A percentile compares a stretch with the other conserved stretches of the same genome.
These are phyloP conservation scores for Drosophila nebulosa DNA, from an alignment of 1,140 invertebrate genomes.

Conservation along the genomic window DNA sequence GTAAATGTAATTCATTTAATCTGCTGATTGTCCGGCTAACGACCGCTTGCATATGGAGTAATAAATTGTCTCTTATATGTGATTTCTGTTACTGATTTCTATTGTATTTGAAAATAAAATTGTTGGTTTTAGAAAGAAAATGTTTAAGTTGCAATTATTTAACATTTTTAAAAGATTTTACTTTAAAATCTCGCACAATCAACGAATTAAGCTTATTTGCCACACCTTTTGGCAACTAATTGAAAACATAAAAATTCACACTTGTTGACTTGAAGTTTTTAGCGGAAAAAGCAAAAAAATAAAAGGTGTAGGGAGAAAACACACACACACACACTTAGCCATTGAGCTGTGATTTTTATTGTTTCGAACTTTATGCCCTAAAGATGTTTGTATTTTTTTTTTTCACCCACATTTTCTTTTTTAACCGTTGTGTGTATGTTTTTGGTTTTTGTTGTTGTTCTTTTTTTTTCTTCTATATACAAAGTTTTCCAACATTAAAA, in stretches of 20 bases:
- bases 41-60: too few relatives aligned
- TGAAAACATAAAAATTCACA: conserved; percentile 63
- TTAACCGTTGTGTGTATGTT: neutral
- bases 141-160: too few relatives aligned
- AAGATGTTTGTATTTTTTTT: conserved; percentile 50
- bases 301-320: conserved; percentile 3
- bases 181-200: neutral
- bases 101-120: too few relatives aligned
- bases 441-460: too few relatives aligned
- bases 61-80: too few relatives aligned
- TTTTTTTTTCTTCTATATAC: too few relatives aligned
- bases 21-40: too few relatives aligned
- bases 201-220: neutral
- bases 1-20: too few relatives aligned
- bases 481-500: conserved; percentile 33
- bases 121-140: too few relatives aligned
- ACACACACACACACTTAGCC: neutral
- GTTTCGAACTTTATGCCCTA: conserved; percentile 22
- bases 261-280: conserved; percentile 9
- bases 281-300: neutral
- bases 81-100: too few relatives aligned
- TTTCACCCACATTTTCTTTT: conserved; percentile 8
- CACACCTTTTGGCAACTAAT: conserved; percentile 44
- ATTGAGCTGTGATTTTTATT: conserved; percentile 50
- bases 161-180: neutral